Conservation (phyloP, 1,140 invertebrate genomes). For the Zaprionus taronus region DNA sequence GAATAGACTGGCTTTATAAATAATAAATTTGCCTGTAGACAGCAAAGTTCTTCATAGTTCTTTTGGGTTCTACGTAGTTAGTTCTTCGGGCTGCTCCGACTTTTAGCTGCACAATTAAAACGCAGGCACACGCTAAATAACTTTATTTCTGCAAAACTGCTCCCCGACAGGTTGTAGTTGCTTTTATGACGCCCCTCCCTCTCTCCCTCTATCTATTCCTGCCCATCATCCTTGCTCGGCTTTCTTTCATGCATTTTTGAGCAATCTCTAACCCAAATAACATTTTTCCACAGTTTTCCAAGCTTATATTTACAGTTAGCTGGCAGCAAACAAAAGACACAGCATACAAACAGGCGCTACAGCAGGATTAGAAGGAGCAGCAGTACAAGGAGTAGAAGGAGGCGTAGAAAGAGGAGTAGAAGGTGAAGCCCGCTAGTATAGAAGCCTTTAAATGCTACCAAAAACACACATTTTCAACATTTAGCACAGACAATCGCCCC, state of each 20-base stretch:
- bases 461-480: slow-evolving; percentile 22
- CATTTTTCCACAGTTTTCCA: slow-evolving; percentile 55
- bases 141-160: slow-evolving; percentile 28
- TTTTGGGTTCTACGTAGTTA: not conserved
- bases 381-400: not conserved
- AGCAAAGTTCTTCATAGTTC: not conserved
- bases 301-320: slow-evolving; percentile 61
- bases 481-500: slow-evolving; percentile 18
- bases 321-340: slow-evolving; percentile 49
- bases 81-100: not conserved
- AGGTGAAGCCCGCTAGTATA: not conserved
- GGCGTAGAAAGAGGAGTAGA: not conserved
- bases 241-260: slow-evolving; percentile 69
- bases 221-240: not conserved
- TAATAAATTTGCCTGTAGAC: slow-evolving; percentile 39
- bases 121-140: slow-evolving; percentile 35
- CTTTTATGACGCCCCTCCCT: not conserved
- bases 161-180: slow-evolving; percentile 19
- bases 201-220: not conserved
- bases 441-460: slow-evolving; percentile 9
- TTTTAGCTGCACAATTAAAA: slow-evolving; percentile 49
- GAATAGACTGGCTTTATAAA: slow-evolving; percentile 45
- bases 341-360: slow-evolving; percentile 39
- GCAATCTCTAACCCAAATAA: slow-evolving; percentile 78
- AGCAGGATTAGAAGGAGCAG: not conserved